Conservation (phyloP, 2,113 vertebrate genomes). For the Egretta garzetta region DNA sequence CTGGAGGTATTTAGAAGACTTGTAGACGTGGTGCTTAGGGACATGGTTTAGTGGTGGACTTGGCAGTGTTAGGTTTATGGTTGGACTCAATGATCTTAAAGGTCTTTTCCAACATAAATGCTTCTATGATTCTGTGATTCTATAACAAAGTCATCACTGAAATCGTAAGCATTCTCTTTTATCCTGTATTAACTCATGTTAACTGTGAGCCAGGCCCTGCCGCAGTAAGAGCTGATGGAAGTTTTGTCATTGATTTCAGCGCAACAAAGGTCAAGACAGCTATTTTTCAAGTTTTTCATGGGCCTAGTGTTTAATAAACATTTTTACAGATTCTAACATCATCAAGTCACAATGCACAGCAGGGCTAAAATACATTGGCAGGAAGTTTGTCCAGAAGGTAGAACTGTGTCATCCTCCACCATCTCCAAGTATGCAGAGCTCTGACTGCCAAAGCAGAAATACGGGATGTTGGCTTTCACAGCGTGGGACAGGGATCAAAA, state of each 20-base stretch:
- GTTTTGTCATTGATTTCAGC: background rate
- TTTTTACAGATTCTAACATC: background rate
- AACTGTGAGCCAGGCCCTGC: background rate
- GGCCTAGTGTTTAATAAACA: background rate
- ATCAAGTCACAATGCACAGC: background rate
- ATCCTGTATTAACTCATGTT: background rate
- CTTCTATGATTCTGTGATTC: background rate
- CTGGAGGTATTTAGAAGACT: background rate
- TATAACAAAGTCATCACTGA: background rate
- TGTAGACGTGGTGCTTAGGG: background rate
- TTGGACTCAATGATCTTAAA: background rate
- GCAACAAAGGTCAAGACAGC: background rate
- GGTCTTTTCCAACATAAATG: background rate
- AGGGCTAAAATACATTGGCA: background rate
- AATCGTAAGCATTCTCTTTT: background rate
- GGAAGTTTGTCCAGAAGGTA: conserved; percentile 24
- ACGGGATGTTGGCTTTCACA: conserved; percentile 7
- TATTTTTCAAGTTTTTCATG: background rate
- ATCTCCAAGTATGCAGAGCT: background rate
- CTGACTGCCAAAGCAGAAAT: conserved; percentile 36
- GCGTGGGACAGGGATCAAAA: background rate
- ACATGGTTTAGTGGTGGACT: background rate
- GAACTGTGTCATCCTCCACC: background rate
- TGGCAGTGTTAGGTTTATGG: fast-evolving
- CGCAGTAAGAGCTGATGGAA: background rate